A percentile compares a stretch with the other conserved stretches of the same genome.
Conservation (phyloP, 2,888 invertebrate genomes). For the Chelonus formosanus region DNA sequence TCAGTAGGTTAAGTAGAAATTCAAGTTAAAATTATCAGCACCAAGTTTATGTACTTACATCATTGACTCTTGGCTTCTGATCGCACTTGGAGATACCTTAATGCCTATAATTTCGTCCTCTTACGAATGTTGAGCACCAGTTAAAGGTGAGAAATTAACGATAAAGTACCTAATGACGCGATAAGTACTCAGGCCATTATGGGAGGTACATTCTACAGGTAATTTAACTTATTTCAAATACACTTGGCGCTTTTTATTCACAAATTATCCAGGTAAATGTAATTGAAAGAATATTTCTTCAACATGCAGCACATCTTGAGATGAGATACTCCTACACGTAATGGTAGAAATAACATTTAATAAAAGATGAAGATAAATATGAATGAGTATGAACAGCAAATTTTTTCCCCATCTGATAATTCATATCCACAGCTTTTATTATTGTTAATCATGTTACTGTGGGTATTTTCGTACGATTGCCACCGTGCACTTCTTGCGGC, state of each 20-base stretch:
- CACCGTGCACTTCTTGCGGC: conserved; percentile 41
- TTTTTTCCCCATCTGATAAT: neutral
- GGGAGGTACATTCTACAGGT: conserved; percentile 8
- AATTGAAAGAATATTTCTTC: no score
- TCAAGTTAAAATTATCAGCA: no score
- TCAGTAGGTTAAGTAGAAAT: no score
- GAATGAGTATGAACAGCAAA: neutral
- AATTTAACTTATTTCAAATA: conserved; percentile 8
- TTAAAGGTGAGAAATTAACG: conserved; percentile 33
- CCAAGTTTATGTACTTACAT: conserved; percentile 8
- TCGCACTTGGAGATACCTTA: conserved; percentile 29
- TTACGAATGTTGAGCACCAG: conserved; percentile 25
- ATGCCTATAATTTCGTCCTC: conserved; percentile 32
- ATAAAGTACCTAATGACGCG: conserved; percentile 29
- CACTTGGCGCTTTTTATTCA: conserved; percentile 5
- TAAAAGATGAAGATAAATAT: neutral
- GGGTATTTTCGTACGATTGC: conserved; percentile 33
- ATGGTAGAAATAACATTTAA: no score
- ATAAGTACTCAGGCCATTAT: conserved; percentile 20
- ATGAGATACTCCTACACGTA: no score
- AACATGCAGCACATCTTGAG: no score
- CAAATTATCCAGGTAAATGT: no score
- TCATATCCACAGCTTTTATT: neutral
- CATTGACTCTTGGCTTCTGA: conserved; percentile 11
- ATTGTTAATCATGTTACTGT: conserved; percentile 6